Conservation (phyloP, 2,113 vertebrate genomes). For the Osmerus mordax region DNA sequence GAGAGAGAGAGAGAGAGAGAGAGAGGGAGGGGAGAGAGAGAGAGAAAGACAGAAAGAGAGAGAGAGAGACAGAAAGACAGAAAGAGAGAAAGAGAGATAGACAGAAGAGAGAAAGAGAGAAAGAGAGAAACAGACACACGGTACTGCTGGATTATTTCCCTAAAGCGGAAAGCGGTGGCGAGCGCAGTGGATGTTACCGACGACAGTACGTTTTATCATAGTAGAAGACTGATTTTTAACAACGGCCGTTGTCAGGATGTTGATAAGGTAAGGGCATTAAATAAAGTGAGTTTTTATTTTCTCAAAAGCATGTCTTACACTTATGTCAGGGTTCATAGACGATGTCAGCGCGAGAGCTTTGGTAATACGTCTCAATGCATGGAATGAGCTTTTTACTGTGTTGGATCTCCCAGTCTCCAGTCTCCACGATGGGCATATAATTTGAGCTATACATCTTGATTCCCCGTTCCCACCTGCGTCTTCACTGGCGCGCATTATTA, state of each 20-base stretch:
- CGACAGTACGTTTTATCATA: conserved; percentile 15
- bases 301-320: background rate
- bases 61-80: too few relatives aligned
- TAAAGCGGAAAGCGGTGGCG: conserved; percentile 53
- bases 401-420: too few relatives aligned
- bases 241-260: conserved; percentile 37
- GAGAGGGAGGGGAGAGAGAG: background rate
- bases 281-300: background rate
- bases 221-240: conserved; percentile 15
- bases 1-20: background rate
- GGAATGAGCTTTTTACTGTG: too few relatives aligned
- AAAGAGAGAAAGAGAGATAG: too few relatives aligned
- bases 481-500: background rate
- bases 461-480: background rate
- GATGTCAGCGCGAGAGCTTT: too few relatives aligned
- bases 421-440: background rate
- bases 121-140: conserved; percentile 31
- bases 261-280: conserved; percentile 60
- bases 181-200: conserved; percentile 63
- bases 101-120: too few relatives aligned
- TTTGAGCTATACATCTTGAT: background rate
- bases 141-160: conserved; percentile 55
- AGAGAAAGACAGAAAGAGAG: too few relatives aligned
- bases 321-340: too few relatives aligned
- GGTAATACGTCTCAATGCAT: too few relatives aligned